Percentiles rank a stretch among this genome's conserved stretches.
Evolutionary conservation across 2,113 vertebrate species (phyloP).

Genomic region (Chloroceryle aenea): DNA sequence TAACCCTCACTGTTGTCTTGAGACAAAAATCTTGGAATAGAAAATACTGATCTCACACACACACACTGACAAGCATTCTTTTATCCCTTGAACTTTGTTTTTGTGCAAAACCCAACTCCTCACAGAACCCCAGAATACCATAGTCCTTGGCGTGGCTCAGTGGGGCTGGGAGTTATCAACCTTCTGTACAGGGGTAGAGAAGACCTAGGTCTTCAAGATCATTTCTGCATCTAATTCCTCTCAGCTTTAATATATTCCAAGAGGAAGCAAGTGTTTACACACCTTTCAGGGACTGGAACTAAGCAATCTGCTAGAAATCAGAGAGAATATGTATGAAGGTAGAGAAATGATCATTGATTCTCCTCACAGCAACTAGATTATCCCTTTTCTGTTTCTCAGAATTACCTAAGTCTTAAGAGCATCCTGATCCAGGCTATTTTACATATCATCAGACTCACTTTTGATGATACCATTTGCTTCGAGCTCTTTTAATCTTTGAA

Average conservation of each 20-base stretch:
- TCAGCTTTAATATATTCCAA: background rate
- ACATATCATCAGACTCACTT: background rate
- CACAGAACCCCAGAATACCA: background rate
- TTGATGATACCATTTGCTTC: background rate
- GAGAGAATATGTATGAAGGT: background rate
- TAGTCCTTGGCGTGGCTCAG: background rate
- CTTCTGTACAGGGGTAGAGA: background rate
- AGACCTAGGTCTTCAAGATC: background rate
- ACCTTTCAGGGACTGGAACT: background rate
- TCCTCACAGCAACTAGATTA: background rate
- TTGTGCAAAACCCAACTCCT: background rate
- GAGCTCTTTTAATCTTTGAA: background rate
- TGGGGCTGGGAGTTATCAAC: background rate
- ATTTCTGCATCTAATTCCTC: background rate
- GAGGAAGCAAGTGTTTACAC: background rate
- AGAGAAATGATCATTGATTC: background rate
- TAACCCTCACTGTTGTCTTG: background rate
- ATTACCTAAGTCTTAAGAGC: background rate
- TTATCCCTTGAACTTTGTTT: background rate
- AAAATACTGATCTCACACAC: background rate
- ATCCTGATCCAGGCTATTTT: background rate
- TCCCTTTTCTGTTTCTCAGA: background rate
- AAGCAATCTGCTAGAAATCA: background rate
- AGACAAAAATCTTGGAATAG: background rate
- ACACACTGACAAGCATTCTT: background rate